Base-by-base conservation (phyloP, 1,140 invertebrate species). In the Drosophila parvula region DNA sequence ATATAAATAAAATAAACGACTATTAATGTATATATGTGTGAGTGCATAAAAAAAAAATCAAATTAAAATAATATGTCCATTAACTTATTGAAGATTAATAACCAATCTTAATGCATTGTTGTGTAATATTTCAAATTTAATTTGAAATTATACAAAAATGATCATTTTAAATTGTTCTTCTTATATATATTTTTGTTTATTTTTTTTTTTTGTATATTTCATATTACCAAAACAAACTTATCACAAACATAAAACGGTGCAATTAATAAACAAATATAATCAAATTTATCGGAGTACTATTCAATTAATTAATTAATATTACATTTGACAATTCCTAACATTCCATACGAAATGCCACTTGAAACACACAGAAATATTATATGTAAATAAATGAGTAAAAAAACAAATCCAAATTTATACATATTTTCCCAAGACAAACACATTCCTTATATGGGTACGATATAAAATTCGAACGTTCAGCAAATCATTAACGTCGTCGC, bases 341-440 rank as follows among this genome's bases (percentile, higher is more conserved):
- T 47, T 30, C 30, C 5, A 30, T 30, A 7, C 30, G 30, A 30
- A 30, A 30, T 30, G 30, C 5, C 30, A 40, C 12, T 22, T 40
- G 7, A 40, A 40, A 18, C 32, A 32, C 5, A 51, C 5, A 11
- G 4, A 51, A 18, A 32, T 51, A 51, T 51, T 18, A 32, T 51
- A 51, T 51, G 48, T 51, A 18, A 51, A 51, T 51, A 34, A 51
- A 51, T 40, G 9, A 50, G 27, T 28, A 30, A 51, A 32, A 8
- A 30, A 48, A 10, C 9, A 48, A 48, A n/a, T n/a, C 6, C 7
- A 48, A 1, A 22, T 22, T 22, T 22, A 22, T 22, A 22, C 9
- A 5, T 40, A 40, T n/a, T 40, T 40, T n/a, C 10, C 3, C 14
- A 28, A 28, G 10, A 2, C 14, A 14, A 28, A 48, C 47, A 5